A percentile compares a stretch with the other conserved stretches of the same genome.
Conservation (phyloP, 2,888 invertebrate genomes). For the Matsumyia berberina region DNA sequence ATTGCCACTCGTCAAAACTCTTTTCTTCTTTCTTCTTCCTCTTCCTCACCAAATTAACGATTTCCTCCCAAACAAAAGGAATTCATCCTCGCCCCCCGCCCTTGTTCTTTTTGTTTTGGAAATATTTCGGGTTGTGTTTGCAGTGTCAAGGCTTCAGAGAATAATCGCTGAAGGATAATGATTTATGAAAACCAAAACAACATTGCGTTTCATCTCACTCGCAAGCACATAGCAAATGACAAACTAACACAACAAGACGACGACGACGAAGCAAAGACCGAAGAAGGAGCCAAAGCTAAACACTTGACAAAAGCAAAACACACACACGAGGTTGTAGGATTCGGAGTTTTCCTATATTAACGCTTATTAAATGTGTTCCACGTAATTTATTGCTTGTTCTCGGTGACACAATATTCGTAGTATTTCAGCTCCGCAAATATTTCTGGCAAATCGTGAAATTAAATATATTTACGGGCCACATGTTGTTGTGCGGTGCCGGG, state of each 20-base stretch:
- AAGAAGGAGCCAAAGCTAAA: slow-evolving; percentile 49
- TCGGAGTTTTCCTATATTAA: slow-evolving; percentile 73
- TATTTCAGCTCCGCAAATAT: slow-evolving; percentile 54
- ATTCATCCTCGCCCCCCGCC: slow-evolving; percentile 16
- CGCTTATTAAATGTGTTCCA: slow-evolving; percentile 75
- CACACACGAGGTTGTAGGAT: slow-evolving; percentile 52
- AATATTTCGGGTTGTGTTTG: slow-evolving; percentile 58
- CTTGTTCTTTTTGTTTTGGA: neutral
- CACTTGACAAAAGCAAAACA: slow-evolving; percentile 58
- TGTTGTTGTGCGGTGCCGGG: slow-evolving; percentile 59
- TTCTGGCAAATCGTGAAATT: slow-evolving; percentile 72
- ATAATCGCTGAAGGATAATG: slow-evolving; percentile 76
- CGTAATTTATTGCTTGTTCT: slow-evolving; percentile 74
- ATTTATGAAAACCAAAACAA: slow-evolving; percentile 75
- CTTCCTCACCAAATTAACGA: slow-evolving; percentile 13
- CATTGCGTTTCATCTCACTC: slow-evolving; percentile 72
- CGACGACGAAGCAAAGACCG: slow-evolving; percentile 1
- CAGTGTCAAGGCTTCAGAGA: slow-evolving; percentile 63
- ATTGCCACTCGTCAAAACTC: neutral
- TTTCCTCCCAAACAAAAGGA: slow-evolving; percentile 54
- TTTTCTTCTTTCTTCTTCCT: neutral
- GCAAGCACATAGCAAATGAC: slow-evolving; percentile 60
- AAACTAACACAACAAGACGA: slow-evolving; percentile 55
- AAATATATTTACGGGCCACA: slow-evolving; percentile 76
- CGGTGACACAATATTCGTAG: slow-evolving; percentile 73